phyloP scores from a whole-genome alignment of 1,140 invertebrate genomes.

The Drosophila kanapiae region DNA sequence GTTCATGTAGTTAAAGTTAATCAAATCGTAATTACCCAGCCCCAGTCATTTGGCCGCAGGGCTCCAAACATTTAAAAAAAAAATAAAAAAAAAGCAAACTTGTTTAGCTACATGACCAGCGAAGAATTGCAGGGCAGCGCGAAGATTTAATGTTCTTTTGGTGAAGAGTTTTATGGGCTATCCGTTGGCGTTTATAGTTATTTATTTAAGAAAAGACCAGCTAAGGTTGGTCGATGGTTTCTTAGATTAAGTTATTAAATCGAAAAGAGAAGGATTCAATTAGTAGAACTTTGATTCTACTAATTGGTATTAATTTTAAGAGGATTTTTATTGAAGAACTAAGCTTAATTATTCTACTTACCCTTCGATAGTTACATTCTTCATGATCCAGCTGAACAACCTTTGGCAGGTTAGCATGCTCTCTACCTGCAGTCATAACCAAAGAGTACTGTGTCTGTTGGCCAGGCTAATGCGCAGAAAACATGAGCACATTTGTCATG shows the following conservation, averaged over 20 bases:
- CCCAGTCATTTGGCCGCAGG: slow-evolving; percentile 67
- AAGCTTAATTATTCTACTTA: too few species aligned
- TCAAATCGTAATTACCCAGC: slow-evolving; percentile 85
- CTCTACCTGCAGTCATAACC: slow-evolving; percentile 1
- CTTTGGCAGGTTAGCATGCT: neutral
- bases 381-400: neutral
- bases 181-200: neutral
- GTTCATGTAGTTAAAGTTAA: slow-evolving; percentile 85
- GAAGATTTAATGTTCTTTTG: slow-evolving; percentile 33
- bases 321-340: neutral
- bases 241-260: neutral
- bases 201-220: neutral
- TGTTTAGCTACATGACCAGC: slow-evolving; percentile 65
- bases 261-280: neutral
- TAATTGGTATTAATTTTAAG: neutral
- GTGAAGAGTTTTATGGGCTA: neutral
- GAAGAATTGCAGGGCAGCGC: slow-evolving; percentile 4
- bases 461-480: slow-evolving; percentile 63
- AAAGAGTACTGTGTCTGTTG: slow-evolving; percentile 21
- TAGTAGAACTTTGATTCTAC: neutral
- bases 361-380: neutral
- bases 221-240: too few species aligned
- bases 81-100: slow-evolving; percentile 85
- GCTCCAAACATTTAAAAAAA: slow-evolving; percentile 83
- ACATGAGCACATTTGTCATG: slow-evolving; percentile 48